A percentile compares a stretch with the other conserved stretches of the same genome.
Evolutionary conservation across 2,888 invertebrate species (phyloP).

Genomic region (Tyria jacobaeae): DNA sequence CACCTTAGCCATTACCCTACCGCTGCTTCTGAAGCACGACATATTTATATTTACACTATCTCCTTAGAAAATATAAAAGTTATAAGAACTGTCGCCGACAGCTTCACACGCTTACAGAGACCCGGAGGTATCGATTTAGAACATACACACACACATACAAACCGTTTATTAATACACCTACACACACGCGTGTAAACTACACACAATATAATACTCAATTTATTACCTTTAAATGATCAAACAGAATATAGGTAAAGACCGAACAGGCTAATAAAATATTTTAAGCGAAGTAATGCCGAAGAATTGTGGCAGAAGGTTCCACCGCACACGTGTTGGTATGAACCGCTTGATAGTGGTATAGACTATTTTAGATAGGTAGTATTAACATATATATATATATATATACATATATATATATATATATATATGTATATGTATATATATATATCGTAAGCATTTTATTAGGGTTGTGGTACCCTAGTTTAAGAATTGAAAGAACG

Average conservation of each 20-base stretch:
- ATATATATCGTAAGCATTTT: too few species aligned
- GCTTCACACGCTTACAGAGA: constrained; percentile 1
- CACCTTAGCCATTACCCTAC: too few species aligned
- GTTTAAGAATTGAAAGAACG: constrained; percentile 10
- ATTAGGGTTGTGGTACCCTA: constrained; percentile 8
- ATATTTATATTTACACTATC: too few species aligned
- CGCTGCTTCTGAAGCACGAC: too few species aligned
- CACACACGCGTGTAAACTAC: too few species aligned
- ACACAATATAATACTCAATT: constrained; percentile 19
- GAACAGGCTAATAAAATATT: constrained; percentile 41
- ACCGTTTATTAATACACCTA: too few species aligned
- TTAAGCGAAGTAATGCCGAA: constrained; percentile 26
- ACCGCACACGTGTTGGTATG: constrained; percentile 17
- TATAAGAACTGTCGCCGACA: background rate
- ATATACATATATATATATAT: too few species aligned
- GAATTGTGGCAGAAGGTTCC: constrained; percentile 26
- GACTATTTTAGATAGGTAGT: constrained; percentile 27
- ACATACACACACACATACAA: too few species aligned
- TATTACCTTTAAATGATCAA: constrained; percentile 22
- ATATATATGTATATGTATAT: too few species aligned
- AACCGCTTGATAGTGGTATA: constrained; percentile 14
- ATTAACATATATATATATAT: constrained; percentile 41
- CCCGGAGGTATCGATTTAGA: constrained; percentile 1
- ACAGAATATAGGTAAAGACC: constrained; percentile 12
- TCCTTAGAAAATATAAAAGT: too few species aligned